Evolutionary conservation across 2,888 invertebrate genomes (phyloP), one percentile per base, ranked within the genome.

Genomic region (Isoperla grammatica): DNA sequence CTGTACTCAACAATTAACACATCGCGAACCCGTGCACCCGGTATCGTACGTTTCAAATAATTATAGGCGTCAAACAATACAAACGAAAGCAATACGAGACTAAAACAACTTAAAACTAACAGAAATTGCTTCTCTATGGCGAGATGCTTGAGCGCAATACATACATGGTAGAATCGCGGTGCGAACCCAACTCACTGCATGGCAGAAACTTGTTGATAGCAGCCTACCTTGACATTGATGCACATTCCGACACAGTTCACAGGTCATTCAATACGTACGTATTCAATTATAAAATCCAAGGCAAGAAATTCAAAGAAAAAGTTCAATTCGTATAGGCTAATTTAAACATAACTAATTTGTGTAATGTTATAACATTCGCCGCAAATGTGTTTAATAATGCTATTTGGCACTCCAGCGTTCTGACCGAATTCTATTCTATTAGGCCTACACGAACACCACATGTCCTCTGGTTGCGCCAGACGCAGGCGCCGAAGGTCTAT

Each of bases 161-260:
- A 53, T 23, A 58, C 58, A 58, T 50, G 58, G 43, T 42, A 58
- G 50, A 53, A 53, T 53, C 50, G 58, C 49, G 35, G n/a, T 13
- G 19, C 12, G 12, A 29, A 29, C 29, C 29, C 29, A 29, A 29
- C 29, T 29, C 8, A 29, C 29, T 29, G n/a, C n/a, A n/a, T n/a
- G 5, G 29, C 29, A 29, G 8, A 6, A 29, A 29, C 29, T 6
- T 29, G 29, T 29, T 29, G 29, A 29, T 29, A 29, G 29, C 8
- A 29, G 29, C 29, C 29, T 29, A 29, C 29, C 29, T 29, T 29
- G 29, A 29, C 29, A 29, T 29, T 29, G 29, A 29, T 29, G 29
- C 29, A 29, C 29, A 29, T 6, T 29, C 29, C 29, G 8, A 29
- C 29, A 29, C 29, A 29, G 29, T 29, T 29, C 29, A 29, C n/a